A percentile compares a stretch with the other conserved stretches of the same genome.
phyloP scores from a whole-genome alignment of 2,797 vertebrate species.

The Dendrocincla fuliginosa region DNA sequence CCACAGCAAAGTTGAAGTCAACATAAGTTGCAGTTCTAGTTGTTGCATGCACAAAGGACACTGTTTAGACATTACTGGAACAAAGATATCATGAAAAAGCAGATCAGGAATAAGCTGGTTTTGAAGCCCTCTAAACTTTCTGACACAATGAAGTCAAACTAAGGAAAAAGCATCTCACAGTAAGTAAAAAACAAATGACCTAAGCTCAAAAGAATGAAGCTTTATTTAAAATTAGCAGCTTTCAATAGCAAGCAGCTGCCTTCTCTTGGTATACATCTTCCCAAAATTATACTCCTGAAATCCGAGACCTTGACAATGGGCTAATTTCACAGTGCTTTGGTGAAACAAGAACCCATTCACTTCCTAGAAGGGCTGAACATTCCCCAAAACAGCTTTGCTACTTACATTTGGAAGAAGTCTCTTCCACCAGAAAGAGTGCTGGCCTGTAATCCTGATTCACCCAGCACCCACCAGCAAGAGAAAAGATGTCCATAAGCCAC shows the following conservation, averaged over 20 bases:
- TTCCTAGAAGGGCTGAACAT: not conserved
- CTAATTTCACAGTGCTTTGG: not conserved
- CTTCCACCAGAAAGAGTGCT: not conserved
- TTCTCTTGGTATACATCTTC: not conserved
- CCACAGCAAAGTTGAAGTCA: not conserved
- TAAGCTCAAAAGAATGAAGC: rapidly evolving
- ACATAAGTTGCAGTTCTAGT: not conserved
- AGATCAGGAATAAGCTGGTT: not conserved
- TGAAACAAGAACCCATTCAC: not conserved
- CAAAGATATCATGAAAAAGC: not conserved
- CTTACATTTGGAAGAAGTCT: not conserved
- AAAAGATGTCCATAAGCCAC: not conserved
- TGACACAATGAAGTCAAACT: not conserved
- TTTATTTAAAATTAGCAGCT: not conserved
- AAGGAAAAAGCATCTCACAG: not conserved
- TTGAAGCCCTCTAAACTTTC: not conserved
- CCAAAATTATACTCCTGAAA: not conserved
- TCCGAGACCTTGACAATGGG: not conserved
- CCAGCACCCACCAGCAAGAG: not conserved
- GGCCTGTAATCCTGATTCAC: not conserved
- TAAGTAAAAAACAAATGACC: not conserved
- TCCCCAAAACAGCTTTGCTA: not conserved
- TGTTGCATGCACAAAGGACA: not conserved
- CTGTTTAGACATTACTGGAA: not conserved
- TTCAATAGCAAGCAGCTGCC: not conserved